Base-by-base conservation (phyloP, 2,888 invertebrate species). In the Sphinx pinastri region DNA sequence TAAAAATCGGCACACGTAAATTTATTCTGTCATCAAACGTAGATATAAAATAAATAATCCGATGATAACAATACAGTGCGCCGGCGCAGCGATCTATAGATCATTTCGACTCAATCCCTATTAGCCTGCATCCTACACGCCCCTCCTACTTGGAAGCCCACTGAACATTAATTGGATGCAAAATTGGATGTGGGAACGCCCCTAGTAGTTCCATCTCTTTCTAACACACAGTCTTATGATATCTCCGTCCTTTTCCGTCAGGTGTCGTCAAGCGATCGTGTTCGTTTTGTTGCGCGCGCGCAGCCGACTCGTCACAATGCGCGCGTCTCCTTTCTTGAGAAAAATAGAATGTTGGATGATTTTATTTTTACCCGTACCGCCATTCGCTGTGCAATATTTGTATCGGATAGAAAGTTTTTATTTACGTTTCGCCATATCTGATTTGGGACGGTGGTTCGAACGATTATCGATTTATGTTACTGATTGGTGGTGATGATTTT, bases 131-230 rank as follows among this genome's bases (percentile, higher is more conserved):
- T 87, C 87, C 81, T 76, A 75, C 54, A 82, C 77, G 89, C 91
- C 84, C 91, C 93, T 90, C 93, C 93, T 83, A 83, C 85, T 80
- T 88, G 78, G 85, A 93, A 92, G 92, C 92, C 91, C 93, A 93
- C 90, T 93, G 93, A 93, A 83, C 94, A 91, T 93, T 92, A 94
- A 93, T 94, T 94, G 93, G 94, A 86, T 85, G 87, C 86, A 80
- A 88, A 88, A 88, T 84, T 89, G 82, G 85, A 89, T 81, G 84
- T 83, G 79, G 89, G 78, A 88, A 90, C 94, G 93, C 93, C 94
- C 88, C 85, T 85, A 75, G 59, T 79, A 78, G 71, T 67, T 8
- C 80, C 63, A 67, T 88, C 89, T 84, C 85, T 68, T 68, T 92
- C 81, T 70, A 16, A 72, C 78, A 0, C 51, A 16, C 0, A 1